Base-by-base conservation (phyloP, 2,797 vertebrate species). In the Gephyroberyx darwinii region DNA sequence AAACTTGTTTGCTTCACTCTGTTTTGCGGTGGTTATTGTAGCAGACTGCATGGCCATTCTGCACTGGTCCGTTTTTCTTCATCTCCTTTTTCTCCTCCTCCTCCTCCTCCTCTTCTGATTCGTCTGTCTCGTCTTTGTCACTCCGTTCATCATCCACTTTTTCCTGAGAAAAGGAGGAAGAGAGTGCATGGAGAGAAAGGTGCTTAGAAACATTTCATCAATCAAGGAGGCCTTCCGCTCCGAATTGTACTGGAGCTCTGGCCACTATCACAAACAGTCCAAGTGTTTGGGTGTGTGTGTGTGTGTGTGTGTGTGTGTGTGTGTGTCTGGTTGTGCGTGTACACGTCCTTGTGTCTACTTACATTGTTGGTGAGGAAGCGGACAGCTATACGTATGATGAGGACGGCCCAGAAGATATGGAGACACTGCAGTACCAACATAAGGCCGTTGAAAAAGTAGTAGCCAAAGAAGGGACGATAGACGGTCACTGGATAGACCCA, bases 371-470 rank as follows among this genome's bases (percentile, higher is more conserved):
- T 96, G 89, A 99, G 90, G 93, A 99, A 98, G 85, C 96, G 96
- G 70, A 96, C 79, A 54, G 97, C 96, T 90, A 98, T 96, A 53
- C 96, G 95, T 74, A 99, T 87, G 80, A 99, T 98, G 89, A 98
- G 94, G 71, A 92, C 90, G 9, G 96, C 97, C 98, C 97, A 99
- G 93, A 99, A 99, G 86, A 98, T 57, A 66, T 99, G 97, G 65
- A 99, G 94, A 74, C 91, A 91, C 88, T 97, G 97, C 16, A 99
- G 93, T 66, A 94, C 84, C 63, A 93, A 92, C 91, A 99, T 89
- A 88, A 99, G 96, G 64, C 88, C 89, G 1, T 99, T 99, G 90
- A 99, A 98, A 88, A 99, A 98, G 89, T 98, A 99, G 72, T 99
- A 99, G 2, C 96, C 96, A 0, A 99, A 99, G 87, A 99, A 99